A percentile compares a stretch with the other conserved stretches of the same genome.
These are phyloP conservation scores for Stramonita haemastoma DNA, from an alignment of 2,888 invertebrate species.

Conservation along the genomic window DNA sequence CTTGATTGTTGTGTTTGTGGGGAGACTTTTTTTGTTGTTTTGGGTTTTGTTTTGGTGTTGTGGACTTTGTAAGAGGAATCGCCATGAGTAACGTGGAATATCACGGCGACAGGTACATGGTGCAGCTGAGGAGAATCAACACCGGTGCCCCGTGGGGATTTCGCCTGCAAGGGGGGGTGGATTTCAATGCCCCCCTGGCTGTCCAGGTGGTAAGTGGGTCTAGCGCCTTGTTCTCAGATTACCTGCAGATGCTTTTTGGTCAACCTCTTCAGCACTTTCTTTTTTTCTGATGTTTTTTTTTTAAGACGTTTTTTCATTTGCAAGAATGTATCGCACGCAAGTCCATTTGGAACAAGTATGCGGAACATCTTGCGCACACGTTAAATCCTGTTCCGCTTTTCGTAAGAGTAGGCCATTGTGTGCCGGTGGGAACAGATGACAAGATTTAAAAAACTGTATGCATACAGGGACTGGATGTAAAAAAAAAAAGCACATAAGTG, in stretches of 20 bases:
- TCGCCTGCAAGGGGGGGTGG: conserved; percentile 75
- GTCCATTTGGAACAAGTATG: no score
- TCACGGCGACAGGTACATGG: conserved; percentile 62
- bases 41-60: background rate
- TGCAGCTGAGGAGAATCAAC: conserved; percentile 64
- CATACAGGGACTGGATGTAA: no score
- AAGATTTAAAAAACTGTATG: no score
- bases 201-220: conserved; percentile 79
- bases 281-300: no score
- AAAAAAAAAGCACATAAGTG: no score
- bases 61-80: background rate
- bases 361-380: no score
- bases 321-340: no score
- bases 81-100: conserved; percentile 58
- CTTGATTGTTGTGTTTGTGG: background rate
- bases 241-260: background rate
- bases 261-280: no score
- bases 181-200: conserved; percentile 75
- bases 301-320: no score
- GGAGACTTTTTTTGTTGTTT: background rate
- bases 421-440: no score
- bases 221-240: background rate
- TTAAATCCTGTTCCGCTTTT: no score
- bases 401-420: no score
- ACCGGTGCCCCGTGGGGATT: conserved; percentile 75